Base-by-base conservation (phyloP, 2,888 invertebrate genomes). In the Plebejus melissa region DNA sequence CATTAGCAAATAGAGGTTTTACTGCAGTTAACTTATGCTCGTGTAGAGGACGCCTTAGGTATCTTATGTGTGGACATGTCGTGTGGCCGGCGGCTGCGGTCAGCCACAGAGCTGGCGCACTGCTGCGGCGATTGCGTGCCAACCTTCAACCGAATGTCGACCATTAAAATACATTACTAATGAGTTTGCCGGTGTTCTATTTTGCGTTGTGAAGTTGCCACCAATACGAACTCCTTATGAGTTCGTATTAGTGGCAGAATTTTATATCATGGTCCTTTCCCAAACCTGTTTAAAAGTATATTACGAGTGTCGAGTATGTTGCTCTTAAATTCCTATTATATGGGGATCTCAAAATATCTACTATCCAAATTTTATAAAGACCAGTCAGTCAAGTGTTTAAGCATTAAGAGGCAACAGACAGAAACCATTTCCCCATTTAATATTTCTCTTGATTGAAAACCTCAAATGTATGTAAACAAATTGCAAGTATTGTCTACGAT, bases 61-160 rank as follows among this genome's bases (percentile, higher is more conserved):
- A 9, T 58, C 9, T 22, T 58, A 22, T 58, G 22, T 58, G 22
- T 58, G 7, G 7, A 60, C 60, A 60, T 60, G 60, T 60, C 28
- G 60, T 60, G 60, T 28, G 60, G 60, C 28, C 4, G 54, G 16
- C 54, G 54, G 54, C 54, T 60, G 28, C 4, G 22, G 28, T 60
- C 60, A 3, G 11, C 60, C 60, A 22, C 60, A 60, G 28, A 22
- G 60, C 60, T 60, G 60, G 60, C 60, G 11, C 9, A 11, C 3
- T 60, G 60, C 60, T 22, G 60, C 22, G n/a, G n/a, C 58, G 22
- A 28, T 6, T 60, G 60, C 60, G 60, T 60, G 60, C 60, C 60
- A 60, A 58, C 28, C 28, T 28, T 28, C 22, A 22, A 60, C 28
- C 60, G 28, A 60, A 11, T 28, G 28, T 60, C 4, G 60, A 60